Evolutionary conservation across 2,797 vertebrate species (phyloP), one percentile per base, ranked within the genome.

Genomic region (Craterocephalus amniculus): DNA sequence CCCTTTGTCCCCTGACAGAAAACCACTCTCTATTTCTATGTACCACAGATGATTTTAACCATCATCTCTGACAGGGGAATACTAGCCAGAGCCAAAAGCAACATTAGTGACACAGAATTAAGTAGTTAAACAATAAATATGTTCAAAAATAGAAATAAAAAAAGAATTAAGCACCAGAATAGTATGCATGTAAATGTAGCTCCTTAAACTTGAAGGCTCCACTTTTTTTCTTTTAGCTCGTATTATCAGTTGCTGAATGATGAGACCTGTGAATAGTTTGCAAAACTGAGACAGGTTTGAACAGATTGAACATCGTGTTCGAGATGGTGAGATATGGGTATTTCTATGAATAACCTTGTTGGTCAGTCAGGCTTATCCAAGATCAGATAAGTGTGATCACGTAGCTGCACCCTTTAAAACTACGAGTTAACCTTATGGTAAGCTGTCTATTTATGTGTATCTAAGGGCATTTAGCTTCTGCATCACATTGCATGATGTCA

Each of bases 251-350:
- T 13, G 67, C 22, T 69, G 49, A 70, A 36, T 51, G 45, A 70
- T 57, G 45, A 54, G 24, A 58, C 14, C 18, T n/a, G 34, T 24
- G 16, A 43, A 32, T n/a, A 72, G 38, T 71, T 75, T 74, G 36
- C 63, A 57, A 72, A 80, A 58, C 60, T 27, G 29, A 66, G 80
- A 78, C 68, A 74, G 34, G 66, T 86, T 77, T 63, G 70, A 80
- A 66, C 78, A 84, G 64, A 81, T 54, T 57, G 78, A 80, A 76
- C 64, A 78, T 68, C 40, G 29, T 64, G 68, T 85, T 80, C 26
- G 11, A 77, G 79, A 87, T 84, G 20, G 4, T 27, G 66, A 70
- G 80, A 90, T 85, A 67, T 4, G 9, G 7, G 20, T 9, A 24
- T 27, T 69, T 70, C 16, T 45, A 29, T 51, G 49, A 74, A 72